Base-by-base conservation (phyloP, 2,113 vertebrate species). In the Xiphorhynchus elegans region DNA sequence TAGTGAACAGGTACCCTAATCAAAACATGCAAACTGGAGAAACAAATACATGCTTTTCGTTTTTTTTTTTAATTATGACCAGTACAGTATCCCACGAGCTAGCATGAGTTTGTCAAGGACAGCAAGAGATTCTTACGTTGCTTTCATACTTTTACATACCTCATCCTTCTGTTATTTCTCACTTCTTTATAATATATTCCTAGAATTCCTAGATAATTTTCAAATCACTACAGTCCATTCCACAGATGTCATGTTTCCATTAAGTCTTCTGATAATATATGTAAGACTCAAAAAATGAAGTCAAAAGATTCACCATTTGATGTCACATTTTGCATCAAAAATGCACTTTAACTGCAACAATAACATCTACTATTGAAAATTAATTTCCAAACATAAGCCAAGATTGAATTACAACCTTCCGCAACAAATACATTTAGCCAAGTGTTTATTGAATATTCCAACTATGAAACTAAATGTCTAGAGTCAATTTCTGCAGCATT, bases 121-220 rank as follows among this genome's bases (percentile, higher is more conserved):
- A 69, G 68, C 49, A 50, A 70, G 42, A 63, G 24, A 64, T 40
- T 72, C 21, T 58, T 46, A 42, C 33, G 37, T 42, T 94, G 39
- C 17, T 91, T 90, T 85, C 24, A 37, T 56, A 83, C 12, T 83
- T 82, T 39, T 37, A 84, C 53, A 84, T 24, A 89, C 14, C 46
- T 84, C 68, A 91, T 89, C 31, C 37, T 83, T 85, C 46, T 11
- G 16, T 79, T 75, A 75, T 75, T 79, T 90, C 7, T 37, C 75
- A 73, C n/a, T 86, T 77, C n/a, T 84, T 91, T 76, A 15, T 29
- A 90, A 79, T 35, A 46, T 4, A 75, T 33, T 84, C 52, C 70
- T 93, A 87, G 56, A 93, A 72, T 84, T 87, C 86, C n/a, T 31
- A 62, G 67, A 33, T 47, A 47, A 60, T 86, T 92, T 73, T 88